phyloP scores from a whole-genome alignment of 1,140 invertebrate species.

The Campoletis sonorensis region DNA sequence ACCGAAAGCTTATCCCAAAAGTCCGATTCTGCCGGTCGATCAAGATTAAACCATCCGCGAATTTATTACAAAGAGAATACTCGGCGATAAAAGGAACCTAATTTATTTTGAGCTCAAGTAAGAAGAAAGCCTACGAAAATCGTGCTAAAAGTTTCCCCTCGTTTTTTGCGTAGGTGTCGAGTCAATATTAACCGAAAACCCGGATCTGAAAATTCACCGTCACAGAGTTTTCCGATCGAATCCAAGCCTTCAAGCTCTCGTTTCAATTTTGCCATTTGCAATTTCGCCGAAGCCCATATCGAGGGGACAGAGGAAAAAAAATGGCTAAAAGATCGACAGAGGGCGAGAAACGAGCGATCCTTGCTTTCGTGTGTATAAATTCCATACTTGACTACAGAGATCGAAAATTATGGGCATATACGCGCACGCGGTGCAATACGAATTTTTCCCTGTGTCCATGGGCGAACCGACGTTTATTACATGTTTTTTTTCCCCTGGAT shows the following conservation, averaged over 20 bases:
- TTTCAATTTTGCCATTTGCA: slow-evolving; percentile 4
- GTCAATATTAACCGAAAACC: slow-evolving; percentile 3
- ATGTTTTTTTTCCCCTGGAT: slow-evolving; percentile 17
- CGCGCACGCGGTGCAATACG: background rate
- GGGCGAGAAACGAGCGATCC: background rate
- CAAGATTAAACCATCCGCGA: slow-evolving; percentile 23
- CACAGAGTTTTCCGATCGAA: background rate
- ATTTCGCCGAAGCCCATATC: background rate
- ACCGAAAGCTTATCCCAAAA: background rate
- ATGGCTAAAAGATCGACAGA: background rate
- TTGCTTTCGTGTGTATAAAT: background rate
- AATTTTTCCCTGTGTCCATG: background rate
- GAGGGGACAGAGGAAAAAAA: background rate
- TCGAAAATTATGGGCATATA: slow-evolving; percentile 18
- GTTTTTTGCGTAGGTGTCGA: slow-evolving; percentile 33
- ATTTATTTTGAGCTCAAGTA: background rate
- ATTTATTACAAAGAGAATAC: slow-evolving; percentile 32
- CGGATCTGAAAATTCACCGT: background rate
- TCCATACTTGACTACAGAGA: background rate
- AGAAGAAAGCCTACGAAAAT: background rate
- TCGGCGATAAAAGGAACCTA: background rate
- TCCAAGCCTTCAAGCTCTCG: background rate
- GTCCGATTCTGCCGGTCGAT: slow-evolving; percentile 15
- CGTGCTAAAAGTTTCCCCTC: background rate
- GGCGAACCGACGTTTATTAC: slow-evolving; percentile 30